Evolutionary conservation across 2,113 vertebrate genomes (phyloP).

Genomic region (Danio rerio): GRCz12tu NC_133177.1:43385001-43385500

Average conservation of each 20-base stretch:
- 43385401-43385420: constrained; percentile 40
- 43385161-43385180: background rate
- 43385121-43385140: background rate
- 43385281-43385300: background rate
- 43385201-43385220: background rate
- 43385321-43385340: background rate
- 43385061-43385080: background rate
- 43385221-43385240: background rate
- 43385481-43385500: constrained; percentile 30
- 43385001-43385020: constrained; percentile 29
- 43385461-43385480: constrained; percentile 40
- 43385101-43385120: constrained; percentile 49
- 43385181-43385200: background rate
- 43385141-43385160: background rate
- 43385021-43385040: constrained; percentile 40
- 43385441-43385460: constrained; percentile 30
- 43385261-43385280: background rate
- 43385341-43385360: background rate
- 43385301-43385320: background rate
- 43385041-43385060: constrained; percentile 39
- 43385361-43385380: background rate
- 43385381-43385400: constrained; percentile 47
- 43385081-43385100: constrained; percentile 12
- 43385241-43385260: background rate
- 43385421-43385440: constrained; percentile 26